A percentile compares a stretch with the other conserved stretches of the same genome.
These are phyloP conservation scores for Caenorhabditis becei DNA, from an alignment of 2,888 invertebrate species.

Conservation along the genomic window DNA sequence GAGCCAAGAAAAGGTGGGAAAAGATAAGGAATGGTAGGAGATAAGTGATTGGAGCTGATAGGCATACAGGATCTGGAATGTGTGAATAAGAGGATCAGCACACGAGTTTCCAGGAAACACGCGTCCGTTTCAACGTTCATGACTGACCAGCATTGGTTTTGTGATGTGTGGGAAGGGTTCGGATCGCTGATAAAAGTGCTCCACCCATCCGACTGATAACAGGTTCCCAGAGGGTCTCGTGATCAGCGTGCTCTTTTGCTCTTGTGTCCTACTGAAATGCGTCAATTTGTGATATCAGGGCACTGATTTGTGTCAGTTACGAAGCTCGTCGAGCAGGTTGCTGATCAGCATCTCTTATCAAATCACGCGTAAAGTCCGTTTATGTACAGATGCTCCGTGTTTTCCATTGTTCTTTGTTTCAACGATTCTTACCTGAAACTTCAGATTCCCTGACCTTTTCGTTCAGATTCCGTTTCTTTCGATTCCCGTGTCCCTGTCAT, in stretches of 20 bases:
- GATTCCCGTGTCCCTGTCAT: too few species aligned
- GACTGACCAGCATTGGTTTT: slow-evolving; percentile 11
- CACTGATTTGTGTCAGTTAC: not conserved
- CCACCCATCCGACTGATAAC: slow-evolving; percentile 46
- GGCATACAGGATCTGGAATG: slow-evolving; percentile 24
- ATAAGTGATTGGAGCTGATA: not conserved
- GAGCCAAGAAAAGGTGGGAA: slow-evolving; percentile 19
- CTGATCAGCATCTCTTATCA: too few species aligned
- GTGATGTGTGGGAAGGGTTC: not conserved
- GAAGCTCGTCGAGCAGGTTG: too few species aligned
- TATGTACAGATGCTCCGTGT: too few species aligned
- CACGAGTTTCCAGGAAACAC: not conserved
- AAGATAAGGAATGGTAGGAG: slow-evolving; percentile 11
- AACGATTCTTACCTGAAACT: too few species aligned
- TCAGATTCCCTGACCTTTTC: too few species aligned
- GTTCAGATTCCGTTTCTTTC: too few species aligned
- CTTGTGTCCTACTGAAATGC: slow-evolving; percentile 6
- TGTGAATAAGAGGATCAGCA: slow-evolving; percentile 47
- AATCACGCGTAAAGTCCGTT: too few species aligned
- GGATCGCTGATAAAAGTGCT: slow-evolving; percentile 33
- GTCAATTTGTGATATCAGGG: not conserved
- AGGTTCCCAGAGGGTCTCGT: slow-evolving; percentile 19
- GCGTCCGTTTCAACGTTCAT: slow-evolving; percentile 13
- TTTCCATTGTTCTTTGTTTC: too few species aligned
- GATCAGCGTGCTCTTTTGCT: slow-evolving; percentile 22